phyloP scores from a whole-genome alignment of 2,113 vertebrate genomes.

The Ornithorhynchus anatinus region DNA sequence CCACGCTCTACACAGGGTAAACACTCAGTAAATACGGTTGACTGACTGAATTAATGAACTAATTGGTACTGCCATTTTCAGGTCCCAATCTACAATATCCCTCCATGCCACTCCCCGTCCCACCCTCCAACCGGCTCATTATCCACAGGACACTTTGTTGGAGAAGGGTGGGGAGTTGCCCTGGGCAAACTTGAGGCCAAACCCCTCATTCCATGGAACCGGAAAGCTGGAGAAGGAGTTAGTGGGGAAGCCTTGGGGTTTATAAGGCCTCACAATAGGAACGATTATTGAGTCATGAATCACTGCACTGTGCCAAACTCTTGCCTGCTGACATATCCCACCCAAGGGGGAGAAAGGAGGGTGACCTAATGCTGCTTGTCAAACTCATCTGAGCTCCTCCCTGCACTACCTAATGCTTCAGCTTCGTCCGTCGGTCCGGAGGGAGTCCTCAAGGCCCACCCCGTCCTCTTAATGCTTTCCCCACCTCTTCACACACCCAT shows the following conservation, averaged over 20 bases:
- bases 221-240: background rate
- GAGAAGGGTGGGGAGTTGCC: background rate
- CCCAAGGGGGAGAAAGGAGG: constrained; percentile 23
- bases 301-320: background rate
- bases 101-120: background rate
- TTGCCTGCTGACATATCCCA: constrained; percentile 42
- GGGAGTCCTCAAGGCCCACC: background rate
- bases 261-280: no score
- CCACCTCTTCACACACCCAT: background rate
- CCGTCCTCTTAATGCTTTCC: no score
- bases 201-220: background rate
- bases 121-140: background rate
- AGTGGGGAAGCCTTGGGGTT: constrained; percentile 23
- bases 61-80: no score
- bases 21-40: no score
- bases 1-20: no score
- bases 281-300: background rate
- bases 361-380: constrained; percentile 48
- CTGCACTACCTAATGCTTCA: constrained; percentile 9
- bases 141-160: background rate
- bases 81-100: background rate
- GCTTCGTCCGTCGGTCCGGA: background rate
- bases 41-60: no score
- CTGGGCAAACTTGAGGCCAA: no score
- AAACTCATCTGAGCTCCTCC: constrained; percentile 23